Conservation (phyloP, 2,113 vertebrate species). For the Petroica traversi region DNA sequence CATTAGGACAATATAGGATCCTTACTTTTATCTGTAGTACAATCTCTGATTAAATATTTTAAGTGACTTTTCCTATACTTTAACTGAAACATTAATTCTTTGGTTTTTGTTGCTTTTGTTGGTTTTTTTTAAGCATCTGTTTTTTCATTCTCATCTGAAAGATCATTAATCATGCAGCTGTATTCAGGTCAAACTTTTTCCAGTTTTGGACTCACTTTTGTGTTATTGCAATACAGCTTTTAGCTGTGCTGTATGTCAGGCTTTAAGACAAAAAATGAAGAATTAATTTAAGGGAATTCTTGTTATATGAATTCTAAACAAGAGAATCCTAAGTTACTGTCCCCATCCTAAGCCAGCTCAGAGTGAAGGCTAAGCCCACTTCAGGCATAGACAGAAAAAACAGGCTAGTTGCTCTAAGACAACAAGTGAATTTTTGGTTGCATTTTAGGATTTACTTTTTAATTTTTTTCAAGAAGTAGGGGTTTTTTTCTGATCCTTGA, state of each 20-base stretch:
- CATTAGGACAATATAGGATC: neutral
- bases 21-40: neutral
- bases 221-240: neutral
- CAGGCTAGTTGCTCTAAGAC: neutral
- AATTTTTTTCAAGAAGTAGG: rapidly evolving
- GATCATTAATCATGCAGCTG: neutral
- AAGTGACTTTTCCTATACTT: neutral
- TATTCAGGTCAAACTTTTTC: neutral
- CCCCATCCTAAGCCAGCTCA: neutral
- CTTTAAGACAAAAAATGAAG: neutral
- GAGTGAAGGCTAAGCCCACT: neutral
- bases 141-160: neutral
- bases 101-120: no score
- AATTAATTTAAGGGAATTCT: neutral
- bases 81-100: neutral
- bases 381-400: neutral
- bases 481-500: neutral
- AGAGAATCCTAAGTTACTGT: neutral
- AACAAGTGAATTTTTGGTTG: neutral
- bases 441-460: neutral
- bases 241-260: neutral
- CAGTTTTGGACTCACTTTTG: neutral
- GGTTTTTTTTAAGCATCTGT: neutral
- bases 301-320: neutral
- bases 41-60: neutral